Percentiles rank a stretch among this genome's conserved stretches.
Evolutionary conservation across 1,140 invertebrate genomes (phyloP).

Genomic region (Eumaeus atala): DNA sequence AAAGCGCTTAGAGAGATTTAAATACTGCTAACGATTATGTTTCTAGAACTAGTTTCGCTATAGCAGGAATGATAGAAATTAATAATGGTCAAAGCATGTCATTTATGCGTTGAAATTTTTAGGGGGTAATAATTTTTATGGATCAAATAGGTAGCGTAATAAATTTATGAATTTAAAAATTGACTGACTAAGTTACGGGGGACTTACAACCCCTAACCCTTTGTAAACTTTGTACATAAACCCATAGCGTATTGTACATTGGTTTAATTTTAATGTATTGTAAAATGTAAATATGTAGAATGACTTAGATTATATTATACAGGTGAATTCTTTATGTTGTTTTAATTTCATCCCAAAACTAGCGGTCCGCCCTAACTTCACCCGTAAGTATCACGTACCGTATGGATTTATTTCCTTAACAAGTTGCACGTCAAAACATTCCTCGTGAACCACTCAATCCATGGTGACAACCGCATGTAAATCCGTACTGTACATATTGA

Average conservation of each 20-base stretch:
- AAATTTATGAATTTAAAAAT: conserved; percentile 33
- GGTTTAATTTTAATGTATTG: conserved; percentile 15
- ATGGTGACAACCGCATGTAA: too few species aligned
- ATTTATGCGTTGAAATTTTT: too few species aligned
- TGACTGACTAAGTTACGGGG: conserved; percentile 43
- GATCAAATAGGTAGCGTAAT: conserved; percentile 18
- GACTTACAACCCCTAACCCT: conserved; percentile 18
- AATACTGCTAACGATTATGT: too few species aligned
- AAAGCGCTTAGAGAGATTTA: background rate
- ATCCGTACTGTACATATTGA: too few species aligned
- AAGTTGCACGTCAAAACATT: too few species aligned
- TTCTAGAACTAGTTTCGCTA: too few species aligned
- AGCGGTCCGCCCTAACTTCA: too few species aligned
- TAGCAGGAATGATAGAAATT: too few species aligned
- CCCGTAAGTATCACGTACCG: too few species aligned
- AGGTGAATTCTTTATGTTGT: conserved; percentile 7
- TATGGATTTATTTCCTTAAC: too few species aligned
- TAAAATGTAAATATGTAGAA: conserved; percentile 52
- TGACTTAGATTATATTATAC: conserved; percentile 13
- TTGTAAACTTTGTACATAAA: conserved; percentile 44
- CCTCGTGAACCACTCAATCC: too few species aligned
- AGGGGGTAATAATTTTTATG: background rate
- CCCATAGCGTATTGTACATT: conserved; percentile 7
- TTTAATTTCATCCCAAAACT: background rate
- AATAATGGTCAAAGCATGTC: too few species aligned